Conservation (phyloP, 2,888 invertebrate genomes). For the Drosophila monieri region DNA sequence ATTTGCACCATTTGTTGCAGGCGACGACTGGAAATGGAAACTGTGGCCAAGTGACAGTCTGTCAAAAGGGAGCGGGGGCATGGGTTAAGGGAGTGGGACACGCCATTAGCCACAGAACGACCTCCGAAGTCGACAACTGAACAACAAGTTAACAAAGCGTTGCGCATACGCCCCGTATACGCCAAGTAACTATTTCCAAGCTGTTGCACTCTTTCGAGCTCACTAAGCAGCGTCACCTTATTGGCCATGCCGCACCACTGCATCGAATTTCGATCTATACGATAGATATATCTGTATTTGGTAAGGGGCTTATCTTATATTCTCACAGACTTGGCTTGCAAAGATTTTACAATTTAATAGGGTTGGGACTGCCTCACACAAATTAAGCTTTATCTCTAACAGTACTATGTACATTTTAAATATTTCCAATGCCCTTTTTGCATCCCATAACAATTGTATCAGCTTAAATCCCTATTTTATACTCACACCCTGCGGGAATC, state of each 20-base stretch:
- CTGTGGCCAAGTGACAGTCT: slow-evolving; percentile 19
- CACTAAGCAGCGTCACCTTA: slow-evolving; percentile 58
- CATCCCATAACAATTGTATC: background rate
- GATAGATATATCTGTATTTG: slow-evolving; percentile 16
- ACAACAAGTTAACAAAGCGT: slow-evolving; percentile 43
- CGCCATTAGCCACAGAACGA: slow-evolving; percentile 42
- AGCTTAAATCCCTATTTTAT: background rate
- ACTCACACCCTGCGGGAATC: background rate
- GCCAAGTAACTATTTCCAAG: slow-evolving; percentile 68
- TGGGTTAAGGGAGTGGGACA: slow-evolving; percentile 19
- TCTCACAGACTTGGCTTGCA: background rate
- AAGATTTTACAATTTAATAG: background rate
- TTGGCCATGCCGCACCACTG: slow-evolving; percentile 36
- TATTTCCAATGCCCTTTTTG: background rate
- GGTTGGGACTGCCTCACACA: background rate
- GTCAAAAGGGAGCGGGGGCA: background rate
- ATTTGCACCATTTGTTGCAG: slow-evolving; percentile 72
- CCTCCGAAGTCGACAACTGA: slow-evolving; percentile 15
- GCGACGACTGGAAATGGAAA: slow-evolving; percentile 48
- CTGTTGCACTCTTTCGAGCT: slow-evolving; percentile 75
- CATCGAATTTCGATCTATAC: background rate
- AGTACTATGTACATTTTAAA: background rate
- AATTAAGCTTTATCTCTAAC: background rate
- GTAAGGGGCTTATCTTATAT: slow-evolving; percentile 8
- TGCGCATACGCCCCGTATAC: slow-evolving; percentile 66